These are phyloP conservation scores for Asobara japonica DNA, from an alignment of 1,140 invertebrate species.

Conservation along the genomic window DNA sequence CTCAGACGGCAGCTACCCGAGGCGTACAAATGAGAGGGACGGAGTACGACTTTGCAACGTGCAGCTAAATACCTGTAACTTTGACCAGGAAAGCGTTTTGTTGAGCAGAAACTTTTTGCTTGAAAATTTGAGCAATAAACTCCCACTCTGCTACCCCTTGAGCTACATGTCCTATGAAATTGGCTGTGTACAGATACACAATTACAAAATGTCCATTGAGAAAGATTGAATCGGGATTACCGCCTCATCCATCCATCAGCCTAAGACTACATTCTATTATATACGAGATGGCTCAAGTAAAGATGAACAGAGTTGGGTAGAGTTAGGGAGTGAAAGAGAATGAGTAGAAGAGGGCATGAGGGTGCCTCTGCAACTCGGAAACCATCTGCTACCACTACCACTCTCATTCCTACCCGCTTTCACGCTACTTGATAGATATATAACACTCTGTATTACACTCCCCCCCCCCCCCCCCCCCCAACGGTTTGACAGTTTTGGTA, in stretches of 20 bases:
- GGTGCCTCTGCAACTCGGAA: slow-evolving; percentile 23
- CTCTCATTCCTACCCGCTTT: neutral
- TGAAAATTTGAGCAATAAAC: no score
- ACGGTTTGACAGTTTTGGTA: slow-evolving; percentile 32
- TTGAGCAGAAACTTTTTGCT: no score
- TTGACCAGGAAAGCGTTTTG: no score
- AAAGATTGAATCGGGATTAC: slow-evolving; percentile 34
- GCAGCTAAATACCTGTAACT: no score
- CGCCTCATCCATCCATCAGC: slow-evolving; percentile 32
- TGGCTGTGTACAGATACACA: slow-evolving; percentile 14
- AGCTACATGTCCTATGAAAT: neutral
- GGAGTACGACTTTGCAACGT: no score
- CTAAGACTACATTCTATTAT: slow-evolving; percentile 30
- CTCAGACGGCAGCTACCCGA: no score
- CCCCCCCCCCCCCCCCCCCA: neutral
- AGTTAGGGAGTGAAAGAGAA: neutral
- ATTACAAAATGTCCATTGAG: slow-evolving; percentile 31
- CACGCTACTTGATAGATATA: slow-evolving; percentile 30
- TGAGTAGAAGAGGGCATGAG: neutral
- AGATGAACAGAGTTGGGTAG: slow-evolving; percentile 8
- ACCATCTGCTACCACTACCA: slow-evolving; percentile 27
- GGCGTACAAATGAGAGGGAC: no score
- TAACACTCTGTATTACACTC: slow-evolving; percentile 29
- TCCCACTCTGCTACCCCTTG: no score
- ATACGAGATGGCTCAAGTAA: slow-evolving; percentile 31